Percentiles rank a stretch among this genome's conserved stretches.
Conservation (phyloP, 2,888 invertebrate species). For the Caenorhabditis panamensis region DNA sequence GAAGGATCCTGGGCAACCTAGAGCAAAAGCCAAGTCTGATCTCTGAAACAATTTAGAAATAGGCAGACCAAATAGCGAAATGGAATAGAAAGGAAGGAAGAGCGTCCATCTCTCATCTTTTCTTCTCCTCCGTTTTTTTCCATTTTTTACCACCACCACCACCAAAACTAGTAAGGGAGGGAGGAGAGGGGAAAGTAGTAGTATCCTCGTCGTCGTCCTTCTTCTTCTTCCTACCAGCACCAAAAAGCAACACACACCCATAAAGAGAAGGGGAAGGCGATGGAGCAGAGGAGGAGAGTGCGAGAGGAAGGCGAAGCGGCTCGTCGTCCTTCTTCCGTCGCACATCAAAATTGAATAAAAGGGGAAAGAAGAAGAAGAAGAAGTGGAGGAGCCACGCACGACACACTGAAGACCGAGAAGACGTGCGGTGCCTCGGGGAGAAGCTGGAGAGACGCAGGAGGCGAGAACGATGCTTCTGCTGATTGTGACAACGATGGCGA, state of each 20-base stretch:
- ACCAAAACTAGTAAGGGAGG: slow-evolving; percentile 26
- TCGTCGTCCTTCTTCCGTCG: slow-evolving; percentile 19
- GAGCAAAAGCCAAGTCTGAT: neutral
- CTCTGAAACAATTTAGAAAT: slow-evolving; percentile 5
- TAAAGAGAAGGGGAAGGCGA: slow-evolving; percentile 17
- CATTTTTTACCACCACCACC: no score
- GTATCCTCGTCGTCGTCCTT: slow-evolving; percentile 44
- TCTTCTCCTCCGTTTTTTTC: slow-evolving; percentile 30
- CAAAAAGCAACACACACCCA: slow-evolving; percentile 57
- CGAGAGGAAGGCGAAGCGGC: slow-evolving; percentile 17
- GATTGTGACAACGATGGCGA: slow-evolving; percentile 42
- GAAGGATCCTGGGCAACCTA: no score
- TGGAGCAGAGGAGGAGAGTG: slow-evolving; percentile 24
- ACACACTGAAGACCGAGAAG: slow-evolving; percentile 1
- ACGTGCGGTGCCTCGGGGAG: slow-evolving; percentile 3
- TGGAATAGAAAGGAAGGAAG: neutral
- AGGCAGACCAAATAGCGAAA: neutral
- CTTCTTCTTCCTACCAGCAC: slow-evolving; percentile 51
- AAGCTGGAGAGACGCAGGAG: slow-evolving; percentile 15
- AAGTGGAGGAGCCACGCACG: slow-evolving; percentile 25
- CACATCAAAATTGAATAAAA: slow-evolving; percentile 60
- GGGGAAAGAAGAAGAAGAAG: no score
- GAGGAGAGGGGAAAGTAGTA: slow-evolving; percentile 39
- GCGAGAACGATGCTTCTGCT: slow-evolving; percentile 21
- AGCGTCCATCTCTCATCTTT: slow-evolving; percentile 19